These are phyloP conservation scores for Coranthus polyacanthus DNA, from an alignment of 2,797 vertebrate species.

Conservation along the genomic window DNA sequence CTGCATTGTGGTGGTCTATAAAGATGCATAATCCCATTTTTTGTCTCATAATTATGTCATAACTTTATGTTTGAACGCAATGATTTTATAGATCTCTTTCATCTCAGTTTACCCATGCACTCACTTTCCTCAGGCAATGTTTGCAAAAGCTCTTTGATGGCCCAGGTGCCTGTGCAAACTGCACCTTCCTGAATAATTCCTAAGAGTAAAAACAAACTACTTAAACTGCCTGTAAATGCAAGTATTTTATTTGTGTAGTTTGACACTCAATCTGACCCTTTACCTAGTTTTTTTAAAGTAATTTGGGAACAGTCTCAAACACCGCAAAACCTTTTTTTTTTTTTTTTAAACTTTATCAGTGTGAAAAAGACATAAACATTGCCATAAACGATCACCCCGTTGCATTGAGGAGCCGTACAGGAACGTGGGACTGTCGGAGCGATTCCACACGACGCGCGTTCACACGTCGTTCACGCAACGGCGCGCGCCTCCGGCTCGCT, in stretches of 20 bases:
- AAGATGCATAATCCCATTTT: neutral
- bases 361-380: no score
- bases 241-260: neutral
- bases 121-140: slow-evolving; percentile 38
- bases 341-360: no score
- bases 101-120: slow-evolving; percentile 21
- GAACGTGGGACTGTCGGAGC: no score
- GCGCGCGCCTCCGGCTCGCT: slow-evolving; percentile 28
- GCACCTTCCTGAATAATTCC: slow-evolving; percentile 9
- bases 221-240: neutral
- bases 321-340: no score
- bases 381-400: neutral
- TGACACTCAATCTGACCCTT: no score
- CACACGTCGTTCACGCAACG: neutral
- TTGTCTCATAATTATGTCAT: neutral
- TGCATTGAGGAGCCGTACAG: neutral
- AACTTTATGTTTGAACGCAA: neutral
- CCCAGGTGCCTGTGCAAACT: slow-evolving; percentile 18
- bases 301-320: no score
- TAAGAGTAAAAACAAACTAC: no score
- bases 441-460: slow-evolving; percentile 18
- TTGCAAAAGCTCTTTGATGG: slow-evolving; percentile 16
- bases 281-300: no score
- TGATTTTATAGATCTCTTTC: slow-evolving; percentile 11
- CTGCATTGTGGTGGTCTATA: neutral